A percentile compares a stretch with the other conserved stretches of the same genome.
These are phyloP conservation scores for Mastacembelus armatus DNA, from an alignment of 2,797 vertebrate species.

Conservation along the genomic window DNA sequence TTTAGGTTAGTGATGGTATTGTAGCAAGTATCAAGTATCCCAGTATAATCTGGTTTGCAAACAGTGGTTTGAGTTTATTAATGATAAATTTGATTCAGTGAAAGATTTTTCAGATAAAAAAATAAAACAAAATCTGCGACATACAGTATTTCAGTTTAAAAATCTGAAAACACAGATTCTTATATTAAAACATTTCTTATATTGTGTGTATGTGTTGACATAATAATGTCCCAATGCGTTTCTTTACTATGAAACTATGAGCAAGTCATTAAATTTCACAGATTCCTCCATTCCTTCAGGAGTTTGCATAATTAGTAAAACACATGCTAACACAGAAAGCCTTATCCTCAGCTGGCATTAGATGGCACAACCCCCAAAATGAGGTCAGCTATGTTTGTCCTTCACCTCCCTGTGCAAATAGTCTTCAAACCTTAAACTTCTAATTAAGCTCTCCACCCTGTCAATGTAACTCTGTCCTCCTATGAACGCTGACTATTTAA, in stretches of 20 bases:
- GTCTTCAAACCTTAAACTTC: conserved; percentile 5
- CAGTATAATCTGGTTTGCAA: no score
- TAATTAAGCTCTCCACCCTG: conserved; percentile 1
- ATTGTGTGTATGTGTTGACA: neutral
- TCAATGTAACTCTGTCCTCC: neutral
- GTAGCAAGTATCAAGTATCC: no score
- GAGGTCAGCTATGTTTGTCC: conserved; percentile 49
- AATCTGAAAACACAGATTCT: no score
- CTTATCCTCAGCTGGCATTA: conserved; percentile 39
- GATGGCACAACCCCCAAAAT: conserved; percentile 27
- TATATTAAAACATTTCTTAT: no score
- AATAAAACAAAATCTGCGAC: no score
- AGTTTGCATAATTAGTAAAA: neutral
- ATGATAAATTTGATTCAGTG: no score
- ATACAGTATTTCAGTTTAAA: no score
- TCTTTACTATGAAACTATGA: neutral
- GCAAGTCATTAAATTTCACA: neutral
- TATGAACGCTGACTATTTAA: conserved; percentile 4
- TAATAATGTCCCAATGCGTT: neutral
- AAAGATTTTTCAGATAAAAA: no score
- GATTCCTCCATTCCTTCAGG: conserved; percentile 1
- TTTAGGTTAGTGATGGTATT: no score
- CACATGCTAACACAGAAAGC: conserved; percentile 18
- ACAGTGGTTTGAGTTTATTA: no score
- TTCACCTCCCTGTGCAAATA: conserved; percentile 56